Conservation (phyloP, 92 coral and sea anemone species). For the Paragorgia papillata region DNA sequence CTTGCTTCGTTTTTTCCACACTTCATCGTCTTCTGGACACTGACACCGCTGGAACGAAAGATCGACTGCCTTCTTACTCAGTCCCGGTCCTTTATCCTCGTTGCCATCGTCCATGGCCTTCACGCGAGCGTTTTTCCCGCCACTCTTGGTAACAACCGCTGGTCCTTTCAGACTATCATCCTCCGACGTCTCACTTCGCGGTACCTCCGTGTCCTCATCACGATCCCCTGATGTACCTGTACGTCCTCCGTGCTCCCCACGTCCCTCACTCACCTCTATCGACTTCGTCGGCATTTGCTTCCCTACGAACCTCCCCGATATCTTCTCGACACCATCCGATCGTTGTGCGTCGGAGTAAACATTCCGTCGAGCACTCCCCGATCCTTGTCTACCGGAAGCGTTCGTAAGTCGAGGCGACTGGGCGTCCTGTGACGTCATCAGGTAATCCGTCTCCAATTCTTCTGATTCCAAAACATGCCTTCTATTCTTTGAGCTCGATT, state of each 20-base stretch:
- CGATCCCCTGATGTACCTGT: conserved; percentile 13
- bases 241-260: conserved; percentile 4
- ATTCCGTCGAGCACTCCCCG: conserved; percentile 20
- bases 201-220: not conserved
- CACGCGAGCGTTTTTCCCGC: not conserved
- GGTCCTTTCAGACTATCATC: conserved; percentile 16
- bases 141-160: not conserved
- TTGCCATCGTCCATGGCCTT: conserved; percentile 19
- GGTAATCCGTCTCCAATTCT: not conserved
- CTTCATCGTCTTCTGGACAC: conserved; percentile 34
- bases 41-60: conserved; percentile 25
- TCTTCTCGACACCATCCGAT: conserved; percentile 4
- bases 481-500: conserved; percentile 19
- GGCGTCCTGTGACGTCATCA: conserved; percentile 18
- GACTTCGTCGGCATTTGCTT: not conserved
- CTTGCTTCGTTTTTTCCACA: conserved; percentile 36
- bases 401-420: not conserved
- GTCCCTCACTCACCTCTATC: not conserved
- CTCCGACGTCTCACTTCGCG: conserved; percentile 6
- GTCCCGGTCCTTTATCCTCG: not conserved
- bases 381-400: not conserved
- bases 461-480: conserved; percentile 7
- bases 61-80: not conserved
- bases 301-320: not conserved
- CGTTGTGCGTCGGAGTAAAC: conserved; percentile 9